These are phyloP conservation scores for Thunnus albacares DNA, from an alignment of 2,797 vertebrate genomes.

Conservation along the genomic window DNA sequence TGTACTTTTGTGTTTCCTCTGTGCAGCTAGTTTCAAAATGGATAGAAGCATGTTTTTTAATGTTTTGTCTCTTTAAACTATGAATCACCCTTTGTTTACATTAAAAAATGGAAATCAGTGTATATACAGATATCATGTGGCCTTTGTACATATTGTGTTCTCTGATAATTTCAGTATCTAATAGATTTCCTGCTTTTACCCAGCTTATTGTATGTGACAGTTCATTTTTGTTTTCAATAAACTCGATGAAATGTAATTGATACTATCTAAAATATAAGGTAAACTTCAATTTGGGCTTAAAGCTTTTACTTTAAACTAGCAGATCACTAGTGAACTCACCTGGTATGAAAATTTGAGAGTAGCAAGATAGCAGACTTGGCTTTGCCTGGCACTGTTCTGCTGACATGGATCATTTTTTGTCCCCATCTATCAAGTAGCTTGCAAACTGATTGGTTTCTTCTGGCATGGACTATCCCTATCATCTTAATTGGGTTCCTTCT, in stretches of 20 bases:
- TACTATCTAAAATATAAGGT: not conserved
- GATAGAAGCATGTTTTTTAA: not conserved
- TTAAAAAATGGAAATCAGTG: too few relatives aligned
- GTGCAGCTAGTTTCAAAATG: not conserved
- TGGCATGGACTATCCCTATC: conserved; percentile 22
- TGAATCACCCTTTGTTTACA: not conserved
- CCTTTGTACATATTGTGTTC: not conserved
- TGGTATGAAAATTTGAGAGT: not conserved
- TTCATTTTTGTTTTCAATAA: too few relatives aligned
- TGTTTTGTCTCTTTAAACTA: too few relatives aligned
- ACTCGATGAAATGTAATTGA: too few relatives aligned
- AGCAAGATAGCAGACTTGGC: not conserved
- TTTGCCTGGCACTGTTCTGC: conserved; percentile 11
- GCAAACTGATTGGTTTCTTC: conserved; percentile 35
- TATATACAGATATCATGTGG: too few relatives aligned
- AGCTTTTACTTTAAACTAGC: not conserved
- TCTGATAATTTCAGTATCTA: not conserved
- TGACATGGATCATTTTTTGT: conserved; percentile 1
- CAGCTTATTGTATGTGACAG: not conserved
- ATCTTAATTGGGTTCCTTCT: conserved; percentile 56
- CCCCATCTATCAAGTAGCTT: conserved; percentile 3
- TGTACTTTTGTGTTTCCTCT: too few relatives aligned
- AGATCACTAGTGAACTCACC: not conserved
- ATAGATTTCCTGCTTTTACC: not conserved
- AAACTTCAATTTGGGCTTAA: too few relatives aligned